A percentile compares a stretch with the other conserved stretches of the same genome.
phyloP scores from a whole-genome alignment of 2,113 vertebrate species.

The Platysteira castanea region DNA sequence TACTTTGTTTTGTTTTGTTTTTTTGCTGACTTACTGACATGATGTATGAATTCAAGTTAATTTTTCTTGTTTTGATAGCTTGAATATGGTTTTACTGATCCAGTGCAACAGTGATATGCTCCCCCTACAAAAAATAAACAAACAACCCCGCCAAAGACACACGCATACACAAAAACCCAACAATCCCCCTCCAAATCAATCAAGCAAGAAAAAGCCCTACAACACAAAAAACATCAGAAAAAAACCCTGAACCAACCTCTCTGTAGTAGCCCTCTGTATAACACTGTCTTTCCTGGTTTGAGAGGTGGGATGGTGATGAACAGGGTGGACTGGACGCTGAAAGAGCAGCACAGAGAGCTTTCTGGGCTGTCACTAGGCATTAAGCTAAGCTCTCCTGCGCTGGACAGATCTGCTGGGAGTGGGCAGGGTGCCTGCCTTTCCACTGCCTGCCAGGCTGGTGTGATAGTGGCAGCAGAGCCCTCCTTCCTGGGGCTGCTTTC shows the following conservation, averaged over 20 bases:
- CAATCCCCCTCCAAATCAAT: accelerated
- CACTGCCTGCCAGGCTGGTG: accelerated
- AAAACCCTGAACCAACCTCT: not conserved
- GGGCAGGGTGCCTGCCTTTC: not conserved
- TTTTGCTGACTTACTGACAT: not conserved
- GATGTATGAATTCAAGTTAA: not conserved
- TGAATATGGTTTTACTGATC: not conserved
- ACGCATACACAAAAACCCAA: too few relatives aligned
- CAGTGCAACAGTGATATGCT: not conserved
- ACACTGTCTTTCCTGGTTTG: not conserved
- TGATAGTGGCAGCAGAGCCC: not conserved
- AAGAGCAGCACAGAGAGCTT: not conserved
- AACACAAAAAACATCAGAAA: not conserved
- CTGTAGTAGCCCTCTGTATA: not conserved
- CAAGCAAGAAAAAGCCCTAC: not conserved
- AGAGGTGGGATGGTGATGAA: not conserved
- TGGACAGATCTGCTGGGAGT: not conserved
- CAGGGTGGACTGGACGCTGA: not conserved
- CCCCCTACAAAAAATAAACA: not conserved
- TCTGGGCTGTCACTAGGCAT: not conserved
- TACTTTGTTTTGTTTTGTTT: not conserved
- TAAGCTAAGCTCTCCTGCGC: accelerated
- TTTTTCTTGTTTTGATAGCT: not conserved
- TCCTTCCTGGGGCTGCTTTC: not conserved
- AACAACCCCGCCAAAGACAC: accelerated